Evolutionary conservation across 2,113 vertebrate species (phyloP).

Genomic region (Dicerorhinus sumatrensis): DNA sequence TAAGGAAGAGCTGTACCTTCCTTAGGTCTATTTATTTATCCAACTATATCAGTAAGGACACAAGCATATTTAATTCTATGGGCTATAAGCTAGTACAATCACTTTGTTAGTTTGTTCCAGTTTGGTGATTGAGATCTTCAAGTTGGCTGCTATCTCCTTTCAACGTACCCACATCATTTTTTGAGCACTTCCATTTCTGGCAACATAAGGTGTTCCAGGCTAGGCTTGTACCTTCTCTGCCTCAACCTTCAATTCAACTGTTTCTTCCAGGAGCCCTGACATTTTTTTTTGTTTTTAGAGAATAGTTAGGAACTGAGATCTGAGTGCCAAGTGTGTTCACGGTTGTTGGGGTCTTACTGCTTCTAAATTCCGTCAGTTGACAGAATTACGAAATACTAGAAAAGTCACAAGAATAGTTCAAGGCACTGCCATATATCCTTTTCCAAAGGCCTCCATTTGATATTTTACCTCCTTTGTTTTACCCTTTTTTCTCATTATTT

Average conservation of each 20-base stretch:
- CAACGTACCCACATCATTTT: neutral
- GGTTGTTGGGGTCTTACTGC: neutral
- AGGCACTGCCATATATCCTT: neutral
- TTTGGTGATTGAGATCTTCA: neutral
- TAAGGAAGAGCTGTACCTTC: neutral
- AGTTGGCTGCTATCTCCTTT: neutral
- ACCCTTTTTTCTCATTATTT: neutral
- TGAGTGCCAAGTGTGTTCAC: neutral
- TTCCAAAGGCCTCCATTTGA: neutral
- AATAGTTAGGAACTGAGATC: neutral
- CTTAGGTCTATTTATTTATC: neutral
- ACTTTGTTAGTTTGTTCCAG: neutral
- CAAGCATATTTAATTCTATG: neutral
- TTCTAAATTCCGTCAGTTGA: neutral
- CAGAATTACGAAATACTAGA: neutral
- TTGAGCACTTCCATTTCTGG: neutral
- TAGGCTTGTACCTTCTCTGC: neutral
- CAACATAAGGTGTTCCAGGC: neutral
- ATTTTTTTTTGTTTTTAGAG: neutral
- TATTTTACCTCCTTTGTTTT: neutral
- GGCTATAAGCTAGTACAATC: neutral
- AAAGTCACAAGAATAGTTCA: neutral
- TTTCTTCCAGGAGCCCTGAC: neutral
- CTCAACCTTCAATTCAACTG: neutral
- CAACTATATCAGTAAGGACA: neutral